Evolutionary conservation across 2,888 invertebrate genomes (phyloP).

Genomic region (Pherbina coryleti): DNA sequence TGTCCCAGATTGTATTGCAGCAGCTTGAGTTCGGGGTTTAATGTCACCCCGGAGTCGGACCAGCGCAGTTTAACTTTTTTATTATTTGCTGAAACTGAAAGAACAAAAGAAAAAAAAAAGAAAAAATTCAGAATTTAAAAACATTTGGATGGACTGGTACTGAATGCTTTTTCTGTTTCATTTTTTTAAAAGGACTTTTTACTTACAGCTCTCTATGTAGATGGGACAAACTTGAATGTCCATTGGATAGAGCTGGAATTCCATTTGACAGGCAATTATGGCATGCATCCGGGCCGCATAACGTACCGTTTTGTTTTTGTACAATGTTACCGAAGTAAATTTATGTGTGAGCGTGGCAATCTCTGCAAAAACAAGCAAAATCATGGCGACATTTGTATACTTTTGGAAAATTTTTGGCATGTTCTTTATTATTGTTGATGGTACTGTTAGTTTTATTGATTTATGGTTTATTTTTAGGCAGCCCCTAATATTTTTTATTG

Average conservation of each 20-base stretch:
- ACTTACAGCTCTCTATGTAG: slow-evolving; percentile 88
- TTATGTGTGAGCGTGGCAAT: slow-evolving; percentile 84
- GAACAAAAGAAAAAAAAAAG: not conserved
- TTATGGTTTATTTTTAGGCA: not conserved
- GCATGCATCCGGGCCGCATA: slow-evolving; percentile 88
- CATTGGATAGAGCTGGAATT: slow-evolving; percentile 88
- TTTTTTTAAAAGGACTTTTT: not conserved
- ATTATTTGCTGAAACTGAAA: slow-evolving; percentile 82
- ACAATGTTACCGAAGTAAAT: slow-evolving; percentile 84
- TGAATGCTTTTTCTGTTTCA: not conserved
- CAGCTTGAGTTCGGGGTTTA: slow-evolving; percentile 84
- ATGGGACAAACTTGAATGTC: slow-evolving; percentile 88
- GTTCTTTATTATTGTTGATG: not conserved
- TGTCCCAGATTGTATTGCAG: slow-evolving; percentile 84
- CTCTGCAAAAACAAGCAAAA: slow-evolving; percentile 72
- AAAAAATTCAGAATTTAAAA: not conserved
- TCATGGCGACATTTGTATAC: not conserved
- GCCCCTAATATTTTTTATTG: not conserved
- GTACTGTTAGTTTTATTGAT: not conserved
- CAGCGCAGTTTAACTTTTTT: slow-evolving; percentile 82
- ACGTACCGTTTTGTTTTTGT: slow-evolving; percentile 83
- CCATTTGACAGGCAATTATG: slow-evolving; percentile 89
- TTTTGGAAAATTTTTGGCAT: not conserved
- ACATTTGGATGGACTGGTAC: not conserved
- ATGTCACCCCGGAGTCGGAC: slow-evolving; percentile 81